phyloP scores from a whole-genome alignment of 1,140 invertebrate species.

The Apocrypta bakeri region DNA sequence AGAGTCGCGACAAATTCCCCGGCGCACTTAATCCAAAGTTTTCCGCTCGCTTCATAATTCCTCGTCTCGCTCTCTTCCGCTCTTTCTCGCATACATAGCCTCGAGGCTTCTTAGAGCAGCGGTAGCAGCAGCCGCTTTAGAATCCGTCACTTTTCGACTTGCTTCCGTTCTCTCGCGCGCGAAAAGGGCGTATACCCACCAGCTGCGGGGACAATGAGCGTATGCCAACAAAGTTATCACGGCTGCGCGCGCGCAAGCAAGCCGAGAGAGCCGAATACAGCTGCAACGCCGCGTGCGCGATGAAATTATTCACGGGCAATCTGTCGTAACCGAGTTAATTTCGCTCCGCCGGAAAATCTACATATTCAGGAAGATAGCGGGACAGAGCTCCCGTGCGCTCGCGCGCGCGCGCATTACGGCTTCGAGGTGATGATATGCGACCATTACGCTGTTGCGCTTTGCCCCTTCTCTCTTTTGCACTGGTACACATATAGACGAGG shows the following conservation, averaged over 20 bases:
- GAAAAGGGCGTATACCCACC: conserved; percentile 22
- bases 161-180: conserved; percentile 3
- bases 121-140: neutral
- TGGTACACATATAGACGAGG: neutral
- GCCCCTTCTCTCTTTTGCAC: conserved; percentile 13
- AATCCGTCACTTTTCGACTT: conserved; percentile 21
- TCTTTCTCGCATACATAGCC: neutral
- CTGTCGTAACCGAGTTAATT: conserved; percentile 71
- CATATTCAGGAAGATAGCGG: conserved; percentile 65
- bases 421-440: conserved; percentile 50
- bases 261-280: conserved; percentile 62
- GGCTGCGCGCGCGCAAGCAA: conserved; percentile 41
- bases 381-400: neutral
- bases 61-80: neutral
- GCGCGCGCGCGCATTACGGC: conserved; percentile 30
- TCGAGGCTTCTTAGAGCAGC: neutral
- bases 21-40: conserved; percentile 38
- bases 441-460: conserved; percentile 50
- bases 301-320: conserved; percentile 72
- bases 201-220: conserved; percentile 63
- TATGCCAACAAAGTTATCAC: conserved; percentile 69
- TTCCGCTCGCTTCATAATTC: conserved; percentile 38
- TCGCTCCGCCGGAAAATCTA: conserved; percentile 65
- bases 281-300: conserved; percentile 49
- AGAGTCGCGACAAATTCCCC: conserved; percentile 26